phyloP scores from a whole-genome alignment of 2,888 invertebrate species.

The Drosophila meridionalis region DNA sequence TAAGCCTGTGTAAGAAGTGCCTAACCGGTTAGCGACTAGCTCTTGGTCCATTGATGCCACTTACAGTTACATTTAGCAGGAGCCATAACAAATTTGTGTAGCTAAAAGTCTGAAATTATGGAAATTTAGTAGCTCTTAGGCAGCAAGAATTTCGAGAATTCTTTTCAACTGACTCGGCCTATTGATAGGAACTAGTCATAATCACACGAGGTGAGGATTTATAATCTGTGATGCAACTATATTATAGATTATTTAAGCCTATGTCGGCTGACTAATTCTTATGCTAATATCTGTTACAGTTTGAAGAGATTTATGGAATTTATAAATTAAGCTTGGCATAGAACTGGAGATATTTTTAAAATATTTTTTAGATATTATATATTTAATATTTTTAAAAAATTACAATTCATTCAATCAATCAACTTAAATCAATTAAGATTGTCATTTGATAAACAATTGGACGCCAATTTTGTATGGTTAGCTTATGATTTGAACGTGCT shows the following conservation, averaged over 20 bases:
- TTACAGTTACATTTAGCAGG: conserved; percentile 64
- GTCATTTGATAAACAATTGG: not conserved
- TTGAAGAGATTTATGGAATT: not conserved
- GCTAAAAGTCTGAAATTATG: conserved; percentile 39
- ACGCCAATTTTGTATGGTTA: not conserved
- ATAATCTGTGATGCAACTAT: not conserved
- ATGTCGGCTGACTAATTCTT: not conserved
- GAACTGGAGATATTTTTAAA: not conserved
- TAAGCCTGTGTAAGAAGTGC: conserved; percentile 36
- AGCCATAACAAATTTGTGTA: conserved; percentile 33
- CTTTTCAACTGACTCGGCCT: not conserved
- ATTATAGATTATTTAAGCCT: not conserved
- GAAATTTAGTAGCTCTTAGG: conserved; percentile 24
- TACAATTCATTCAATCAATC: not conserved
- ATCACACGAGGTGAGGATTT: not conserved
- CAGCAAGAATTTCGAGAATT: conserved; percentile 16
- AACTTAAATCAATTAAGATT: not conserved
- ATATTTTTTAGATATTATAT: not conserved
- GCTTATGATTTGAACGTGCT: too few species aligned
- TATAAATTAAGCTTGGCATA: not conserved
- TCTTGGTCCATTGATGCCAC: conserved; percentile 52
- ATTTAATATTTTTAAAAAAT: not conserved
- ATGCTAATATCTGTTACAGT: not conserved
- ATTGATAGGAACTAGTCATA: not conserved
- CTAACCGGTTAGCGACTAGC: conserved; percentile 60